These are phyloP conservation scores for Heteromurus nitidus DNA, from an alignment of 2,888 invertebrate species.

Conservation along the genomic window DNA sequence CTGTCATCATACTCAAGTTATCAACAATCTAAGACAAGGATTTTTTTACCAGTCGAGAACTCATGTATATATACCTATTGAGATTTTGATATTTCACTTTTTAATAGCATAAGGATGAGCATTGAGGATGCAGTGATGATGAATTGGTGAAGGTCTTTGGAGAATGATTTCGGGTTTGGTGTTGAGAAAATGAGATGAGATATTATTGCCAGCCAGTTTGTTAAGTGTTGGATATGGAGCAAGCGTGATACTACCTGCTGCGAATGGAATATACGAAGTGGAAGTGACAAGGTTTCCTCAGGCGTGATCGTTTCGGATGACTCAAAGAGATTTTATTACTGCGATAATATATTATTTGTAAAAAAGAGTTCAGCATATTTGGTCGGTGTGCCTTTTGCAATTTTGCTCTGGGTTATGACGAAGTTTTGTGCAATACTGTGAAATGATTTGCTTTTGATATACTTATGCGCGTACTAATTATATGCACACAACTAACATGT, in stretches of 20 bases:
- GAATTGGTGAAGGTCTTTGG: slow-evolving; percentile 3
- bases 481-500: too few species aligned
- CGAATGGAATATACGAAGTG: slow-evolving; percentile 50
- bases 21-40: too few species aligned
- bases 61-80: too few species aligned
- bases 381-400: too few species aligned
- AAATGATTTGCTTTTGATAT: too few species aligned
- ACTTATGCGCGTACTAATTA: too few species aligned
- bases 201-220: slow-evolving; percentile 28
- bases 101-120: neutral
- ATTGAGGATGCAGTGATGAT: neutral
- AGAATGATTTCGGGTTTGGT: slow-evolving; percentile 25
- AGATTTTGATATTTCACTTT: too few species aligned
- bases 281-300: slow-evolving; percentile 55
- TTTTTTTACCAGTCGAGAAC: too few species aligned
- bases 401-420: too few species aligned
- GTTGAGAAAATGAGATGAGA: slow-evolving; percentile 30
- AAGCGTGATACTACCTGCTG: slow-evolving; percentile 15
- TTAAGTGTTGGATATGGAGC: neutral
- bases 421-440: too few species aligned
- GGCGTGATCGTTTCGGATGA: slow-evolving; percentile 53
- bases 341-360: neutral
- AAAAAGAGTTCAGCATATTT: too few species aligned
- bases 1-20: too few species aligned
- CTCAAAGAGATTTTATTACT: slow-evolving; percentile 40